Conservation (phyloP, 2,113 vertebrate genomes). For the Mixornis gularis region DNA sequence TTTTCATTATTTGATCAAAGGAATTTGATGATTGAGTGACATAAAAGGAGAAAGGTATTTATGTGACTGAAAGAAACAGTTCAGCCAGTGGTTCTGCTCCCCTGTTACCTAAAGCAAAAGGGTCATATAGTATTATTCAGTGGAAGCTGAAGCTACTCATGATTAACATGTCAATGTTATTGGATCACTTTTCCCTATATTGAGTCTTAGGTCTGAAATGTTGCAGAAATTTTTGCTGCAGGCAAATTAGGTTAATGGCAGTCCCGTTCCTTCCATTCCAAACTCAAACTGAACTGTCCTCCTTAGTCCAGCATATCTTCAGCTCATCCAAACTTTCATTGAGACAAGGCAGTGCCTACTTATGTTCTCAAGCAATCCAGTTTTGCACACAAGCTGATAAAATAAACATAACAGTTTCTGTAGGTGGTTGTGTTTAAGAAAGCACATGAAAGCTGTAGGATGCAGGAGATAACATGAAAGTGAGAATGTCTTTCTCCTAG, state of each 20-base stretch:
- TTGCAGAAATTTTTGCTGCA: neutral
- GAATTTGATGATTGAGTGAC: neutral
- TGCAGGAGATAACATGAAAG: neutral
- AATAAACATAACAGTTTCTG: conserved; percentile 19
- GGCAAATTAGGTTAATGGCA: neutral
- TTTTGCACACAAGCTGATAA: neutral
- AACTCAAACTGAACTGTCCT: neutral
- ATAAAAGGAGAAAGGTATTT: neutral
- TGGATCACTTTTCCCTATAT: neutral
- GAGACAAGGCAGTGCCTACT: neutral
- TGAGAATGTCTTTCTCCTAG: neutral
- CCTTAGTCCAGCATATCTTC: neutral
- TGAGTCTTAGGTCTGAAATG: neutral
- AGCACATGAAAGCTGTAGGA: conserved; percentile 8
- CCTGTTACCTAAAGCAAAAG: neutral
- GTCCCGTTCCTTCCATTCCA: neutral
- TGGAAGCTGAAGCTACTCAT: neutral
- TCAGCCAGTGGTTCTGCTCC: neutral
- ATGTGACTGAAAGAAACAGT: neutral
- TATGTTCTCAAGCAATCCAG: neutral
- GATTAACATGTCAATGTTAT: neutral
- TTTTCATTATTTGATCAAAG: neutral
- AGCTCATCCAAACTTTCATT: neutral
- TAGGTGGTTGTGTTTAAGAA: neutral
- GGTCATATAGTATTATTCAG: neutral